Conservation (phyloP, 2,888 invertebrate genomes). For the Xylota sylvarum region DNA sequence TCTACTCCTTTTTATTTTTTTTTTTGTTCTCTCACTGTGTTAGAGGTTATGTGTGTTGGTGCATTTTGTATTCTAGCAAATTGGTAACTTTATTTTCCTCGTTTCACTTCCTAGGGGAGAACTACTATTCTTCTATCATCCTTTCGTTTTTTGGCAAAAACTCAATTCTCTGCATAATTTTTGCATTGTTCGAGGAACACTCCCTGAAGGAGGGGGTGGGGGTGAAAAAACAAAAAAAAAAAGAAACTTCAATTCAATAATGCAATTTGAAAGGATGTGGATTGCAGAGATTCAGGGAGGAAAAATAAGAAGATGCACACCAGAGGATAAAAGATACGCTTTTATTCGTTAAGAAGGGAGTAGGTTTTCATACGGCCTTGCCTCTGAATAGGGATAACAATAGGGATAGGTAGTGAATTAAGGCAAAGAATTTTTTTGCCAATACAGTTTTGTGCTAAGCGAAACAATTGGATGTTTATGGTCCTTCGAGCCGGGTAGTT, state of each 20-base stretch:
- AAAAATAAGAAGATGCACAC: conserved; percentile 37
- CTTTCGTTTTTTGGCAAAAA: conserved; percentile 25
- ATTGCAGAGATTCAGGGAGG: conserved; percentile 13
- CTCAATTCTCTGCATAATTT: conserved; percentile 66
- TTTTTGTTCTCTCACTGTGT: neutral
- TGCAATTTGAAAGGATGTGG: conserved; percentile 57
- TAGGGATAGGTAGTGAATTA: conserved; percentile 57
- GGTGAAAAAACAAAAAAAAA: neutral
- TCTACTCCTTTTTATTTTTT: conserved; percentile 20
- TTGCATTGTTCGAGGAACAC: conserved; percentile 44
- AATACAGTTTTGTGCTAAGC: neutral
- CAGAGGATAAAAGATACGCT: conserved; percentile 55
- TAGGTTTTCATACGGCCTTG: conserved; percentile 22
- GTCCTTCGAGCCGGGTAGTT: conserved; percentile 40
- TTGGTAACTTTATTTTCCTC: conserved; percentile 70
- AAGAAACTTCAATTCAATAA: conserved; percentile 60
- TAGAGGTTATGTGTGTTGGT: neutral
- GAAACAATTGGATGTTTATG: conserved; percentile 2
- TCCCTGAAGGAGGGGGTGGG: neutral
- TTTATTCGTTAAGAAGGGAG: conserved; percentile 28
- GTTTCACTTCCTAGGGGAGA: conserved; percentile 52
- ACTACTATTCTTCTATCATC: conserved; percentile 14
- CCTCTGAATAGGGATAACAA: conserved; percentile 59
- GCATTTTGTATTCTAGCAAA: conserved; percentile 39
- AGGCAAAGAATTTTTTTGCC: conserved; percentile 1